Conservation (phyloP, 2,113 vertebrate species). For the Indicator indicator region DNA sequence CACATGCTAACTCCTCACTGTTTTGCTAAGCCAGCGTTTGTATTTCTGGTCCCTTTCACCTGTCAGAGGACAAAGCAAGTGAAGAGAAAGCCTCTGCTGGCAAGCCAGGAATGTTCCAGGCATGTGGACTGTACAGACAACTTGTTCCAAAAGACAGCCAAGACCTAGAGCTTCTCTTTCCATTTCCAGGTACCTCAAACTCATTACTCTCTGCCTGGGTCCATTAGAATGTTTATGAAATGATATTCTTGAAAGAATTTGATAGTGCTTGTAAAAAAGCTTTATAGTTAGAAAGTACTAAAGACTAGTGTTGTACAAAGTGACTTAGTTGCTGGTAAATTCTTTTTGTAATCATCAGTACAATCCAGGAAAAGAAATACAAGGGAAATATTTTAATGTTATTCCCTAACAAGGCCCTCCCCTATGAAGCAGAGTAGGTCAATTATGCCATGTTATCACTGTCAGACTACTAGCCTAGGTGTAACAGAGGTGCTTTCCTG, state of each 20-base stretch:
- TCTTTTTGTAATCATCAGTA: not conserved
- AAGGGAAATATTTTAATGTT: not conserved
- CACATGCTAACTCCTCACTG: not conserved
- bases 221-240: not conserved
- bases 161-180: not conserved
- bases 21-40: not conserved
- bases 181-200: not conserved
- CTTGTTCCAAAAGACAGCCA: not conserved
- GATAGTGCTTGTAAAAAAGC: not conserved
- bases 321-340: not conserved
- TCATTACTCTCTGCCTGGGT: not conserved
- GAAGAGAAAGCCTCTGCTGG: not conserved
- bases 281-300: not conserved
- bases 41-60: constrained; percentile 15
- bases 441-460: not conserved
- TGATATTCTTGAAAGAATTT: not conserved
- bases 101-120: not conserved
- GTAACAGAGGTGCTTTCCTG: not conserved
- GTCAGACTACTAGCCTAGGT: not conserved
- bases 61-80: not conserved
- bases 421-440: not conserved
- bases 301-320: not conserved
- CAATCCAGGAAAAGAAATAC: not conserved
- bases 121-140: not conserved
- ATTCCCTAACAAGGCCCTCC: not conserved